Percentiles rank a stretch among this genome's conserved stretches.
phyloP scores from a whole-genome alignment of 2,888 invertebrate genomes.

The Pristionchus arcanus region DNA sequence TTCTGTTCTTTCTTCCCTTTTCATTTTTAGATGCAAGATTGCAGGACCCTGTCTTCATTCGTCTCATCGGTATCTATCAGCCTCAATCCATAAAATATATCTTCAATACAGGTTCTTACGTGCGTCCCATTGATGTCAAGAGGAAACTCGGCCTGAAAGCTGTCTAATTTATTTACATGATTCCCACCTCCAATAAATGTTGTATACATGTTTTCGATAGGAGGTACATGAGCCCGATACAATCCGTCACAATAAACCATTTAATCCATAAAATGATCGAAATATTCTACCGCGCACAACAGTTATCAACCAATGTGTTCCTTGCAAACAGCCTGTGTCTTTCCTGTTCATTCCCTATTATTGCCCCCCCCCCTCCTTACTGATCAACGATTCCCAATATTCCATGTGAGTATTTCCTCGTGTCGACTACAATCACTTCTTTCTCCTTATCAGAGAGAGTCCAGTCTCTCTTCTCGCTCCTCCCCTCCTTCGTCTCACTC shows the following conservation, averaged over 20 bases:
- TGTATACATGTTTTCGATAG: not conserved
- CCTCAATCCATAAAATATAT: not conserved
- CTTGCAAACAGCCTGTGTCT: not conserved
- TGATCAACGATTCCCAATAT: not conserved
- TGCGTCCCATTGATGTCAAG: constrained; percentile 28
- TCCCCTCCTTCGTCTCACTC: not conserved
- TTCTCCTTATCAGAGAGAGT: constrained; percentile 1
- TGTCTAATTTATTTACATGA: not conserved
- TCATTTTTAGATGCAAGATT: constrained; percentile 58
- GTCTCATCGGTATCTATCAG: not conserved
- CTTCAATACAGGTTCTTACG: not conserved
- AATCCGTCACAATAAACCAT: not conserved
- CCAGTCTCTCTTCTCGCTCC: not conserved
- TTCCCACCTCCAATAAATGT: not conserved
- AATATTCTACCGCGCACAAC: not conserved
- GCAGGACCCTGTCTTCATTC: not conserved
- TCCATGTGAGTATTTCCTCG: not conserved
- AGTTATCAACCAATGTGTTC: not conserved
- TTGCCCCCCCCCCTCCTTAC: not conserved
- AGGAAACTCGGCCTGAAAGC: not conserved
- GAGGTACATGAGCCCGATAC: not conserved
- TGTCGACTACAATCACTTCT: not conserved
- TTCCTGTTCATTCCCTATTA: not conserved
- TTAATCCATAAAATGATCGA: not conserved
- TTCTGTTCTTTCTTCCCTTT: constrained; percentile 71